phyloP scores from a whole-genome alignment of 2,797 vertebrate species.

The Siniperca obscura region DNA sequence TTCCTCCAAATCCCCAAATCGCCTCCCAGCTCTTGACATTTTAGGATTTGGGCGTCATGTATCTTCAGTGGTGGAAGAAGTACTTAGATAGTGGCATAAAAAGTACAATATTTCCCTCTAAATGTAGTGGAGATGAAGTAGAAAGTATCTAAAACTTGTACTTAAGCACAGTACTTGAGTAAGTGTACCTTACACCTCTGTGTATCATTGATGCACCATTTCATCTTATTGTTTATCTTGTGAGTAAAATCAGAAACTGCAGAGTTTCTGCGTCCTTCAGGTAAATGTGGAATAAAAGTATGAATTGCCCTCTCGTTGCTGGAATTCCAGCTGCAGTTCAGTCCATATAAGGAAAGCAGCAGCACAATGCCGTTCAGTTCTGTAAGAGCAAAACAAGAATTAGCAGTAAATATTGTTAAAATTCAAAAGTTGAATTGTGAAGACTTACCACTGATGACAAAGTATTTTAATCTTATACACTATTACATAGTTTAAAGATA shows the following conservation, averaged over 20 bases:
- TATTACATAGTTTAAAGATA: background rate
- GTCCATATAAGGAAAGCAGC: slow-evolving; percentile 15
- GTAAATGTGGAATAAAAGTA: background rate
- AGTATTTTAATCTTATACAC: background rate
- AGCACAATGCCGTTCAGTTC: background rate
- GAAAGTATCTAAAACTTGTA: background rate
- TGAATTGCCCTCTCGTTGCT: background rate
- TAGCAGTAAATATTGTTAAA: background rate
- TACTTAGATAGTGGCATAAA: background rate
- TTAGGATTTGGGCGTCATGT: background rate
- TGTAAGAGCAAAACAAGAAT: background rate
- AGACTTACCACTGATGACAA: no score
- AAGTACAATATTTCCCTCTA: background rate
- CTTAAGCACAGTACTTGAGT: background rate
- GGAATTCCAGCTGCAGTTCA: background rate
- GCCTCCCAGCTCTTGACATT: background rate
- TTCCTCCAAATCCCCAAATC: background rate
- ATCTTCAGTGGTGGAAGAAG: background rate
- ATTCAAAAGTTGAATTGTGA: background rate
- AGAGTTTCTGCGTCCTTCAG: background rate
- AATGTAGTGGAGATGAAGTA: background rate
- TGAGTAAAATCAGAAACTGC: background rate
- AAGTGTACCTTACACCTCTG: background rate
- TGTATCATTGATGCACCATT: background rate
- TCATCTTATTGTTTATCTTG: background rate